phyloP scores from a whole-genome alignment of 92 coral and sea anemone genomes.

The Porites rus region DNA sequence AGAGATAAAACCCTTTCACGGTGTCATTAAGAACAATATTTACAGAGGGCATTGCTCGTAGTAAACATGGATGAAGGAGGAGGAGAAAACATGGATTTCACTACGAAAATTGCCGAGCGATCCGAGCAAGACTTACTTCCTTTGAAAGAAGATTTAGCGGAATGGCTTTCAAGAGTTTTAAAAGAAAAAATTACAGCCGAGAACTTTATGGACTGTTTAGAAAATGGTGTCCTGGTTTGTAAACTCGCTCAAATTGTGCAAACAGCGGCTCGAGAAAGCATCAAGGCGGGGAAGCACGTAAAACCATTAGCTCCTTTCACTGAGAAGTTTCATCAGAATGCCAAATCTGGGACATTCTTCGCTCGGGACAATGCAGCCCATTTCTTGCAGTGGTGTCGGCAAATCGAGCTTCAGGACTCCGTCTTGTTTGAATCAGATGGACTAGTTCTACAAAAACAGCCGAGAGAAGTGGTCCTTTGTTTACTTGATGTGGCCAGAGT shows the following conservation, averaged over 20 bases:
- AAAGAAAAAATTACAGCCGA: conserved; percentile 87
- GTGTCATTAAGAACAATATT: conserved; percentile 24
- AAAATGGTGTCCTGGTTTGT: conserved; percentile 93
- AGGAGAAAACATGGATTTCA: conserved; percentile 38
- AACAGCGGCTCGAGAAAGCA: conserved; percentile 77
- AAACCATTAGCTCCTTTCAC: conserved; percentile 74
- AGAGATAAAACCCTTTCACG: not conserved
- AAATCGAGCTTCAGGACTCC: conserved; percentile 89
- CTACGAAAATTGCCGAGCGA: conserved; percentile 76
- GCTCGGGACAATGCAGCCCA: conserved; percentile 97
- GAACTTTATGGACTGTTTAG: conserved; percentile 84
- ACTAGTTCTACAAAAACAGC: conserved; percentile 92
- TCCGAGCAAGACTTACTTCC: conserved; percentile 87
- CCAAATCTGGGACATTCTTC: conserved; percentile 94
- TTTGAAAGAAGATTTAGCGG: conserved; percentile 91
- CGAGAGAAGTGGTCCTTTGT: conserved; percentile 92
- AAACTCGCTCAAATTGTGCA: conserved; percentile 95
- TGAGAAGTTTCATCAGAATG: conserved; percentile 86
- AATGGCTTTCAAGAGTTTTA: conserved; percentile 87
- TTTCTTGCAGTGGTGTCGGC: conserved; percentile 94
- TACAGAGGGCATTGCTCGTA: not conserved
- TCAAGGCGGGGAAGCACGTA: conserved; percentile 52
- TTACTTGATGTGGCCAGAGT: conserved; percentile 91
- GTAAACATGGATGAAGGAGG: conserved; percentile 36
- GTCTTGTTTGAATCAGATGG: conserved; percentile 98